These are phyloP conservation scores for Onchidella celtica DNA, from an alignment of 2,888 invertebrate genomes.

Conservation along the genomic window DNA sequence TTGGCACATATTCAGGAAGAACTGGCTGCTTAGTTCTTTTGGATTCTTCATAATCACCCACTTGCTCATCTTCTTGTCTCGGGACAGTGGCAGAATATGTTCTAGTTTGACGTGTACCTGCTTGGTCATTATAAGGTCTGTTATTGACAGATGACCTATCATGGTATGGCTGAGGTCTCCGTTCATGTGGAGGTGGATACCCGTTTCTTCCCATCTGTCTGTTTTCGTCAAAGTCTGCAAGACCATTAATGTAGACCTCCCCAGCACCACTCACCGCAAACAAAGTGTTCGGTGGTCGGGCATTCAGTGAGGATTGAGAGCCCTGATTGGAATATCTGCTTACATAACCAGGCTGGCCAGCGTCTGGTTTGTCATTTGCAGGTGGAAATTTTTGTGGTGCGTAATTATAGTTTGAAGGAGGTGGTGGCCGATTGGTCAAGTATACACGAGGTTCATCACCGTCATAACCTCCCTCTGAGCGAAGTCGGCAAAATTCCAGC, in stretches of 20 bases:
- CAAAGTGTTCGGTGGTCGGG: conserved; percentile 6
- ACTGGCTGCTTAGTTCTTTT: conserved; percentile 26
- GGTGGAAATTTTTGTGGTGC: neutral
- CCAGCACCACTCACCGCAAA: conserved; percentile 40
- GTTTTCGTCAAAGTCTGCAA: conserved; percentile 25
- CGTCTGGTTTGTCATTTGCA: neutral
- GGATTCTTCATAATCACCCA: conserved; percentile 15
- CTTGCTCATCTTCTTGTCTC: neutral
- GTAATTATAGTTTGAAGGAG: neutral
- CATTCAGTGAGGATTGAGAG: neutral
- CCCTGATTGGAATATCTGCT: conserved; percentile 20
- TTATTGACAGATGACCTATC: no score
- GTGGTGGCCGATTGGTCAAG: conserved; percentile 13
- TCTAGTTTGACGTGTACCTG: neutral
- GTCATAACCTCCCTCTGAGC: neutral
- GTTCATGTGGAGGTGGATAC: neutral
- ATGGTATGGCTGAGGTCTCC: no score
- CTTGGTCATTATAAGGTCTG: neutral
- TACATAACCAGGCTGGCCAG: neutral
- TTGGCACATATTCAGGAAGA: conserved; percentile 42
- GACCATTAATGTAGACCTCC: conserved; percentile 37
- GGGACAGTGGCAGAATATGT: neutral
- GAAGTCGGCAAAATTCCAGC: conserved; percentile 21
- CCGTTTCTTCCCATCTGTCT: conserved; percentile 13
- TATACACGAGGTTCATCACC: neutral